Evolutionary conservation across 2,888 invertebrate species (phyloP).

Genomic region (Brenthis hecate): DNA sequence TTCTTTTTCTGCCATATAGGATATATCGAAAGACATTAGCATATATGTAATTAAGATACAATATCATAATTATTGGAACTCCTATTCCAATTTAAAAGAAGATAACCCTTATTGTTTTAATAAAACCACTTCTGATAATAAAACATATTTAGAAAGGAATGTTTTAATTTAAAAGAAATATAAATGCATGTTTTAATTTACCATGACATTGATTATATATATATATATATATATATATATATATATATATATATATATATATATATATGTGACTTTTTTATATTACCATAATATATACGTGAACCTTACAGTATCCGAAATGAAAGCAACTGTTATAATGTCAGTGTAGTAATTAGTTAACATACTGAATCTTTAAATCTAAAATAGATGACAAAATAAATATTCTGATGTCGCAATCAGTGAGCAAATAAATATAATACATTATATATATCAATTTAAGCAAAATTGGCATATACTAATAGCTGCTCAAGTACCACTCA

Average conservation of each 20-base stretch:
- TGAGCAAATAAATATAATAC: slow-evolving; percentile 31
- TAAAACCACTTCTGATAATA: not conserved
- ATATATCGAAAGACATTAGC: no score
- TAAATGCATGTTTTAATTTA: slow-evolving; percentile 1
- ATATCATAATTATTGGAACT: no score
- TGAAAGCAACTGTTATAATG: not conserved
- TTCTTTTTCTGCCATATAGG: no score
- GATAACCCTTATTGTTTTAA: not conserved
- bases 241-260: no score
- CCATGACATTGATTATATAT: not conserved
- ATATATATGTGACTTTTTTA: not conserved
- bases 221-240: no score
- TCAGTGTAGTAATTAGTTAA: not conserved
- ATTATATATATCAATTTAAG: slow-evolving; percentile 33
- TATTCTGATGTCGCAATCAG: slow-evolving; percentile 23
- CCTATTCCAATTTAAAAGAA: no score
- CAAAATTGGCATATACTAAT: slow-evolving; percentile 35
- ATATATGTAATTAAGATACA: no score
- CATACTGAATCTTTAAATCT: not conserved
- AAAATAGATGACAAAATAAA: not conserved
- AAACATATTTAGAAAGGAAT: not conserved
- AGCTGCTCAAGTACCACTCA: slow-evolving; percentile 48
- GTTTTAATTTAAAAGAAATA: not conserved
- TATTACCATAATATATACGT: not conserved
- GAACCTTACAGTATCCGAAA: not conserved